A percentile compares a stretch with the other conserved stretches of the same genome.
These are phyloP conservation scores for Proteles cristata DNA, from an alignment of 2,113 vertebrate genomes.

Conservation along the genomic window DNA sequence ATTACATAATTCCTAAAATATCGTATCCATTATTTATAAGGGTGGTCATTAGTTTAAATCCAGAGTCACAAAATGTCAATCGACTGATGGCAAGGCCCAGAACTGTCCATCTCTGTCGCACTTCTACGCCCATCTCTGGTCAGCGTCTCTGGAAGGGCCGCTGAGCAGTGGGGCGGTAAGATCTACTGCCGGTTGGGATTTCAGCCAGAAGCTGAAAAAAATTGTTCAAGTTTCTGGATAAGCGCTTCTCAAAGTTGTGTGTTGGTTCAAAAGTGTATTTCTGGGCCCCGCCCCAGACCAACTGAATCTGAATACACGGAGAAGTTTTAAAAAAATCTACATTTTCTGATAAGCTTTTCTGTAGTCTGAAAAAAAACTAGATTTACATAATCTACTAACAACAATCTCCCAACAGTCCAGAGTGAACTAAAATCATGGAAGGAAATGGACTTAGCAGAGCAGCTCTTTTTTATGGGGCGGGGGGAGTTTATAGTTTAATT, in stretches of 20 bases:
- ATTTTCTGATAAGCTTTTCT: background rate
- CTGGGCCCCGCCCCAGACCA: background rate
- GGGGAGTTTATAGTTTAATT: background rate
- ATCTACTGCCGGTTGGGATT: constrained; percentile 3
- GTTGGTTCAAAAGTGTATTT: background rate
- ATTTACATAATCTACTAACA: background rate
- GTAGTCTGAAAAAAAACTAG: background rate
- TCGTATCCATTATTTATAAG: constrained; percentile 72
- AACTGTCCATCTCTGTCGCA: background rate
- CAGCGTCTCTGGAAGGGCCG: background rate
- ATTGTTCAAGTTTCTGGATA: background rate
- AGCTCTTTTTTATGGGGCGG: background rate
- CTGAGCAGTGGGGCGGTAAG: background rate
- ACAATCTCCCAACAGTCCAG: background rate
- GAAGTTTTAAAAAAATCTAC: background rate
- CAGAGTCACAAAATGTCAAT: constrained; percentile 39
- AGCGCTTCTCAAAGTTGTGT: background rate
- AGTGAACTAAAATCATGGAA: background rate
- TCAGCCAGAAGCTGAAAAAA: background rate
- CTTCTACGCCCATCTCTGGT: background rate
- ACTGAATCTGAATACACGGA: background rate
- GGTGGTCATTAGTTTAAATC: constrained; percentile 58
- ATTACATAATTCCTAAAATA: constrained; percentile 76
- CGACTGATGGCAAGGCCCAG: background rate
- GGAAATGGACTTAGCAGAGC: background rate